A percentile compares a stretch with the other conserved stretches of the same genome.
Evolutionary conservation across 2,113 vertebrate species (phyloP).

Genomic region (Mohoua ochrocephala): DNA sequence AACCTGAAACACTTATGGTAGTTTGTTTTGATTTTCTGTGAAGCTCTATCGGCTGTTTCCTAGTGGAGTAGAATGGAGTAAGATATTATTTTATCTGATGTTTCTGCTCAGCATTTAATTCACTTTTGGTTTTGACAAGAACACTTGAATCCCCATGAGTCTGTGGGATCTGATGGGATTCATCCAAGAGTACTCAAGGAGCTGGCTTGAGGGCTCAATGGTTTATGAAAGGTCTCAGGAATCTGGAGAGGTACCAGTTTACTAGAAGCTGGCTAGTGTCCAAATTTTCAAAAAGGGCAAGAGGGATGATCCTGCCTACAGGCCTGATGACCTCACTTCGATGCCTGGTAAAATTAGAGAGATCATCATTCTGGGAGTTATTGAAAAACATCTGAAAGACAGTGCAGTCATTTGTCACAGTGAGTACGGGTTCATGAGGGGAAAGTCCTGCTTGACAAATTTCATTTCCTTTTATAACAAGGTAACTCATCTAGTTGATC

Average conservation of each 20-base stretch:
- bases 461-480: background rate
- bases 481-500: background rate
- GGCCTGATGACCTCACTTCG: background rate
- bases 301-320: background rate
- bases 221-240: background rate
- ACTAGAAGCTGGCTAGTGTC: background rate
- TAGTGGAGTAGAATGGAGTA: background rate
- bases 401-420: background rate
- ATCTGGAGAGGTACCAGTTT: background rate
- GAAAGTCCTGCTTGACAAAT: background rate
- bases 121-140: background rate
- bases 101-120: background rate
- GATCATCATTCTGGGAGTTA: background rate
- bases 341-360: background rate
- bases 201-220: background rate
- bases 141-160: background rate
- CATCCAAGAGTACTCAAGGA: too few relatives aligned
- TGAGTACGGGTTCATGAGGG: rapidly evolving
- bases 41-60: background rate
- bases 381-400: background rate
- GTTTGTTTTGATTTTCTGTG: background rate
- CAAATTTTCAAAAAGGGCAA: background rate
- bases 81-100: background rate
- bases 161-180: background rate
- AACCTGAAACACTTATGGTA: background rate